Base-by-base conservation (phyloP, 1,140 invertebrate genomes). In the Apocrypta bakeri region DNA sequence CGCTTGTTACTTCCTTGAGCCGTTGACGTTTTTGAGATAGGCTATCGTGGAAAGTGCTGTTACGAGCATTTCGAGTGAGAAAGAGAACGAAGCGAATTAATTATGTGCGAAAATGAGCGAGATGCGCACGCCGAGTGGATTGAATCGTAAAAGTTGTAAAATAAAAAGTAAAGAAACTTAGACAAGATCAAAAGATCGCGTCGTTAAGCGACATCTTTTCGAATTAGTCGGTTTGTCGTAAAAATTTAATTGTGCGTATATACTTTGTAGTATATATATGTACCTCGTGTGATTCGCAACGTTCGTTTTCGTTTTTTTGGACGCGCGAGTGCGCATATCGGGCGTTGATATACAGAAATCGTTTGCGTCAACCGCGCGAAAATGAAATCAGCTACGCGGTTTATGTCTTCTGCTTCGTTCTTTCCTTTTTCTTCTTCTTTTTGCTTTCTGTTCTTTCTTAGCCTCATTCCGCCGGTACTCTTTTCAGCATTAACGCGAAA, bases 401-500 rank as follows among this genome's bases (percentile, higher is more conserved):
- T 56, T 56, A 56, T 6, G 48, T 21, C 48, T 29, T 25, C 63
- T 8, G 6, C 24, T 24, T 17, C 12, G 3, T 27, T 25, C 7
- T 66, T 7, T 27, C 14, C 12, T 25, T 27, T 25, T 25, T 66
- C 12, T 27, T 24, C 12, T 29, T 71, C 27, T 11, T 71, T 2
- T 71, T 33, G 1, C 31, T 6, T 33, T 71, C 68, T 71, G 4
- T 66, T 71, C 37, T 71, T 37, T 24, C 61, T 31, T 21, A 1
- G n/a, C 29, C 1, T 9, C 33, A 4, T 37, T 9, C 3, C 33
- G n/a, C 17, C 33, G 33, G 33, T 72, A 40, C 69, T n/a, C n/a
- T 72, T 72, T 72, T 14, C 14, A 27, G 4, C 63, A 27, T 66
- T 66, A 66, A 66, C 63, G n/a, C 14, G 72, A 40, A 74, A 74